Conservation (phyloP, 2,888 invertebrate genomes). For the Helleia helle region DNA sequence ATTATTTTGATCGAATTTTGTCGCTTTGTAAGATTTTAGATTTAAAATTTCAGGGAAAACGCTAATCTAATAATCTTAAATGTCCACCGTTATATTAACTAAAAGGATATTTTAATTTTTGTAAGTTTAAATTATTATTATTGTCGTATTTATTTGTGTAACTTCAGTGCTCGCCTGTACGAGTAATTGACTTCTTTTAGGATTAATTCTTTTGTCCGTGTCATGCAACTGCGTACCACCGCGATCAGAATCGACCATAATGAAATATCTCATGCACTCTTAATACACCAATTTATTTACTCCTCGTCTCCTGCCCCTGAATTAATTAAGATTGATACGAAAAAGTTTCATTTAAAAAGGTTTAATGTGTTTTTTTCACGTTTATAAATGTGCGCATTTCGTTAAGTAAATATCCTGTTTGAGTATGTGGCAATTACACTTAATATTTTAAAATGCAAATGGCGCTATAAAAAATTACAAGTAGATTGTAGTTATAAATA, state of each 20-base stretch:
- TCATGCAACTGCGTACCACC: constrained; percentile 54
- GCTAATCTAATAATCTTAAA: no score
- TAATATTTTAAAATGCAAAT: neutral
- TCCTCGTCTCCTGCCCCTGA: constrained; percentile 38
- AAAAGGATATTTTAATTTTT: no score
- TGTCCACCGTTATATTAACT: no score
- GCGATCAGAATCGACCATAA: constrained; percentile 61
- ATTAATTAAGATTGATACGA: constrained; percentile 68
- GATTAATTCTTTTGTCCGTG: constrained; percentile 44
- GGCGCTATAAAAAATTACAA: neutral
- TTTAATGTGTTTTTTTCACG: constrained; percentile 25
- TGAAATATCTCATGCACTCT: constrained; percentile 65
- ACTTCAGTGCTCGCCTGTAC: constrained; percentile 19
- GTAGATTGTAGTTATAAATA: neutral
- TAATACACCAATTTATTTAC: constrained; percentile 64
- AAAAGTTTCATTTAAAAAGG: constrained; percentile 40
- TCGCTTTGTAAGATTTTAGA: no score
- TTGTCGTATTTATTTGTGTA: no score
- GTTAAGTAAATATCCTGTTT: neutral
- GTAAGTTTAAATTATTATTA: no score
- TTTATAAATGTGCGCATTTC: constrained; percentile 1
- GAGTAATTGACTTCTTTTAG: constrained; percentile 29
- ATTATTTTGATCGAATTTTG: no score
- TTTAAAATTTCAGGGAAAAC: no score
- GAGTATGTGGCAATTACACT: neutral